Base-by-base conservation (phyloP, 1,140 invertebrate genomes). In the Aphelenchoides fujianensis region DNA sequence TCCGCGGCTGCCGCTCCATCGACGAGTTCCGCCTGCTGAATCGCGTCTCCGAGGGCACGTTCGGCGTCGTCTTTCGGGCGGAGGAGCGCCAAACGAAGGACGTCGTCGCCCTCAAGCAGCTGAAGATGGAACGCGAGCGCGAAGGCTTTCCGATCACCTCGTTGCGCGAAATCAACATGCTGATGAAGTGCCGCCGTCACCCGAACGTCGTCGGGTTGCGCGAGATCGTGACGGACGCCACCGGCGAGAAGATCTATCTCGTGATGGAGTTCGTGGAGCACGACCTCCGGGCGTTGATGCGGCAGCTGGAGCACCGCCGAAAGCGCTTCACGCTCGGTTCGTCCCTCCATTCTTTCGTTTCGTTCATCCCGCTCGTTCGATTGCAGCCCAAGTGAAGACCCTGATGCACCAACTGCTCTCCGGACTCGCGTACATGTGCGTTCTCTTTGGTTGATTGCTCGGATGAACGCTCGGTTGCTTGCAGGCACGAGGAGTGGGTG, bases 221-320 rank as follows among this genome's bases (percentile, higher is more conserved):
- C 71, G 87, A 82, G 85, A 19, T 61, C 1, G 16, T 3, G 16
- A 31, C 0, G 19, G 34, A 16, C 30, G 19, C 5, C n/a, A 74
- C 16, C 5, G 69, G 96, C 98, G 95, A 98, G 84, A 97, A 97
- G 85, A 98, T 98, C 79, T 99, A 96, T 84, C 94, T 99, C 75
- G 95, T 98, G 0, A 99, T 99, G 96, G 96, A 98, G 84, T 98
- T 97, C 85, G 95, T 98, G 0, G 95, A 98, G 81, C 95, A 98
- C 82, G 95, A 98, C 85, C 87, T 99, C 1, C 98, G 98, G 85
- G 92, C 92, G 35, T 87, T 99, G 0, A 97, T 98, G 92, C 94
- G 97, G 85, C 95, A 93, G 0, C 96, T 98, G 93, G 30, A 66
- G 23, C 27, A 63, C 27, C 35, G 67, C 90, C 95, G 93, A 82